Evolutionary conservation across 1,140 invertebrate species (phyloP).

Genomic region (Pogonus chalceus): DNA sequence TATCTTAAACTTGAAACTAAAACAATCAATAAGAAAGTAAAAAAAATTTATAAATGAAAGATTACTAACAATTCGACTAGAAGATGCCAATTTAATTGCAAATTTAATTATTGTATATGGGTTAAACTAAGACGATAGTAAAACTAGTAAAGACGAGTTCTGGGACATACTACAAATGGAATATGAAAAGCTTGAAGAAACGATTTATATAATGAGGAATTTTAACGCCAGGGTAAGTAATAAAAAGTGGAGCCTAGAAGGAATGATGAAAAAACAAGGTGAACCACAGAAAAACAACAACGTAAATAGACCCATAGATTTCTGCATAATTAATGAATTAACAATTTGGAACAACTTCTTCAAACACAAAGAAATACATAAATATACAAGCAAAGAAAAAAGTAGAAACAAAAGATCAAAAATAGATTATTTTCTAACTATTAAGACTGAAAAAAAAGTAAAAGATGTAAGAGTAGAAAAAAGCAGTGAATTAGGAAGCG

Average conservation of each 20-base stretch:
- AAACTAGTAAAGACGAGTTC: not conserved
- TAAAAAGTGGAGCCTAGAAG: conserved; percentile 4
- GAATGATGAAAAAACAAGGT: conserved; percentile 6
- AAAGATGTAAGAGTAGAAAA: not conserved
- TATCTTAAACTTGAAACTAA: not conserved
- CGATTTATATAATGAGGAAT: conserved; percentile 10
- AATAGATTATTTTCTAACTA: not conserved
- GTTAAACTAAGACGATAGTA: not conserved
- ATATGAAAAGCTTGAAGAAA: not conserved
- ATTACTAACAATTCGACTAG: not conserved
- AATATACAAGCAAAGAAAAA: not conserved
- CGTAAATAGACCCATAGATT: conserved; percentile 11
- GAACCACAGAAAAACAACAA: conserved; percentile 11
- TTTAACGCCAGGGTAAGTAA: conserved; percentile 8
- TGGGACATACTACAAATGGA: not conserved
- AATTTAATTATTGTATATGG: not conserved
- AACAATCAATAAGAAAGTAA: not conserved
- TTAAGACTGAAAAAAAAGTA: not conserved
- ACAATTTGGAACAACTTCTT: conserved; percentile 8
- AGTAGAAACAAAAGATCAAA: not conserved
- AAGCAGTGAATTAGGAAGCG: not conserved
- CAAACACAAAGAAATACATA: conserved; percentile 2
- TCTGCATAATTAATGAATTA: conserved; percentile 11
- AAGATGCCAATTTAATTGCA: not conserved
- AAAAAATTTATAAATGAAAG: not conserved